Percentiles rank a stretch among this genome's conserved stretches.
These are phyloP conservation scores for Cyphomyrmex costatus DNA, from an alignment of 1,140 invertebrate genomes.

Conservation along the genomic window DNA sequence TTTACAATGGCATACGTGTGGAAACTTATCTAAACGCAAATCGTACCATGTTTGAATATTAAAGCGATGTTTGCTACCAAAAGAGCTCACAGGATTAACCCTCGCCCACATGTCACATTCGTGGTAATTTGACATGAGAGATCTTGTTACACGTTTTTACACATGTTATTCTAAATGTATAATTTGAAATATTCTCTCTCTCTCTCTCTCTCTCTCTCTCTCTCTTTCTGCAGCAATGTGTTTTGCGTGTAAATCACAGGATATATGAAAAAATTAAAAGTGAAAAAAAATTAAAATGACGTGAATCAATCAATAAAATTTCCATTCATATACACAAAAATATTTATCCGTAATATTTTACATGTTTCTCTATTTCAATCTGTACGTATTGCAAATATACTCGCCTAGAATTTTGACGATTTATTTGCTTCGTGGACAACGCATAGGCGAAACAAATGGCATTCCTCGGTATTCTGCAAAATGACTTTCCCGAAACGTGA, in stretches of 20 bases:
- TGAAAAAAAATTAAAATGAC: not conserved
- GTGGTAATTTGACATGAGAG: not conserved
- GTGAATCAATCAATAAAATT: not conserved
- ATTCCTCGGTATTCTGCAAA: conserved; percentile 42
- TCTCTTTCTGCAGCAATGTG: not conserved
- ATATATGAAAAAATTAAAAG: not conserved
- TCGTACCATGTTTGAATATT: conserved; percentile 8
- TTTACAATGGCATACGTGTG: not conserved
- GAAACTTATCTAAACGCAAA: conserved; percentile 14
- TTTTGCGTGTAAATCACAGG: not conserved
- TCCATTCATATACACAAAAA: not conserved
- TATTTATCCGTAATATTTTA: conserved; percentile 19
- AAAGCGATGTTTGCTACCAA: not conserved
- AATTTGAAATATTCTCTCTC: too few species aligned
- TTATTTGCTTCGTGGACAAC: conserved; percentile 20
- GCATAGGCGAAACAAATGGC: conserved; percentile 16
- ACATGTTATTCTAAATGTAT: not conserved
- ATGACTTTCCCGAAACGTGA: conserved; percentile 64
- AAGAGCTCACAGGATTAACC: conserved; percentile 17
- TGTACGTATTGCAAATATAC: not conserved
- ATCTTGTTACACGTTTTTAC: conserved; percentile 18
- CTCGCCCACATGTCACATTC: not conserved
- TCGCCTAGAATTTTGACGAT: conserved; percentile 1
- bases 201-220: too few species aligned
- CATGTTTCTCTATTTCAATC: not conserved